phyloP scores from a whole-genome alignment of 2,888 invertebrate species.

The Drosophila tripunctata region DNA sequence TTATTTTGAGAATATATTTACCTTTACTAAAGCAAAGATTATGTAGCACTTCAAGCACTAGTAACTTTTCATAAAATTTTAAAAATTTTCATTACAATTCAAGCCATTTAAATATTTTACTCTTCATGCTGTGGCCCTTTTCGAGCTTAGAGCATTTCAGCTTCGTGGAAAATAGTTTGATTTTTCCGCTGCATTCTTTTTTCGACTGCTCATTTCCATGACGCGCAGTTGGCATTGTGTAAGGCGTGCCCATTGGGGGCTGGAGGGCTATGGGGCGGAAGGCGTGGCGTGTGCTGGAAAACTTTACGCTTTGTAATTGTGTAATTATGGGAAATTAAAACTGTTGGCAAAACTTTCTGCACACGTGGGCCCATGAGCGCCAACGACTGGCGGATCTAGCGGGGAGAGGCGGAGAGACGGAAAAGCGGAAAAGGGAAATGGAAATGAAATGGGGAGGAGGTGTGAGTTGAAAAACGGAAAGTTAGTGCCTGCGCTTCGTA shows the following conservation, averaged over 20 bases:
- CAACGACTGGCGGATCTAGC: conserved; percentile 17
- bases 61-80: too few relatives aligned
- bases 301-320: conserved; percentile 81
- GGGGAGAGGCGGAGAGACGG: background rate
- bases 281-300: conserved; percentile 76
- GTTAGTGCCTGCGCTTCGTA: conserved; percentile 57
- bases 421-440: background rate
- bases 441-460: background rate
- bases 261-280: conserved; percentile 14
- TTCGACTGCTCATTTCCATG: conserved; percentile 78
- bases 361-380: conserved; percentile 64
- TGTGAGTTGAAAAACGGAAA: conserved; percentile 23
- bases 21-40: too few relatives aligned
- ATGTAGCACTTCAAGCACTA: too few relatives aligned
- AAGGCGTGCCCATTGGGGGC: conserved; percentile 51
- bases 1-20: too few relatives aligned
- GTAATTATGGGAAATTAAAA: conserved; percentile 81
- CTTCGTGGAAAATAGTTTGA: conserved; percentile 26
- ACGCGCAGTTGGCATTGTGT: conserved; percentile 77
- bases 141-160: conserved; percentile 34
- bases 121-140: background rate
- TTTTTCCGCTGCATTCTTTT: conserved; percentile 33
- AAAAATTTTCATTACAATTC: too few relatives aligned
- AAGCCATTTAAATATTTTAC: too few relatives aligned
- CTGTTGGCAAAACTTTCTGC: conserved; percentile 79